Evolutionary conservation across 1,140 invertebrate genomes (phyloP).

Genomic region (Plodia interpunctella): DNA sequence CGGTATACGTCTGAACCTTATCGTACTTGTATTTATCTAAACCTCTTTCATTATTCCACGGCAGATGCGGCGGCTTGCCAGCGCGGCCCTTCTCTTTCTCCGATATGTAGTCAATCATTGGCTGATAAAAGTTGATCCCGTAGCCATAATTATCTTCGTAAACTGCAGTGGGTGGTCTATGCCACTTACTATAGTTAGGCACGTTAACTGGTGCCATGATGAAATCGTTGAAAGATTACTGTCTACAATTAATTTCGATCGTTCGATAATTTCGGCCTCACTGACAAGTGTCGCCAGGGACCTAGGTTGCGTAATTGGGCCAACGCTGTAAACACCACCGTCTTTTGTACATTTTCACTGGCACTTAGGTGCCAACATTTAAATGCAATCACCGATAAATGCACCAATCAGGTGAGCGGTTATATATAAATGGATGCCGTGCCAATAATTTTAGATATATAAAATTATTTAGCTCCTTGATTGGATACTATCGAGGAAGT

Average conservation of each 20-base stretch:
- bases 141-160: conserved; percentile 89
- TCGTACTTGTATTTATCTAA: conserved; percentile 79
- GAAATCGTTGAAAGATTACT: conserved; percentile 20
- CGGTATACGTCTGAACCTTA: conserved; percentile 79
- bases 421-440: conserved; percentile 61
- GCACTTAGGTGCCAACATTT: conserved; percentile 53
- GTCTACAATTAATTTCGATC: conserved; percentile 17
- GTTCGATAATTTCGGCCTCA: conserved; percentile 23
- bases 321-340: conserved; percentile 30
- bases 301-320: conserved; percentile 41
- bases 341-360: conserved; percentile 64
- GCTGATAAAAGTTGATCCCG: conserved; percentile 88
- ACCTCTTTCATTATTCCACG: conserved; percentile 84
- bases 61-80: conserved; percentile 80
- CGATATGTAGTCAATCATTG: conserved; percentile 89
- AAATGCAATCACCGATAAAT: conserved; percentile 41
- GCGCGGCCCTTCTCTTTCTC: conserved; percentile 71
- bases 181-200: conserved; percentile 62
- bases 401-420: conserved; percentile 53
- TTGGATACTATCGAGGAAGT: background rate
- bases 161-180: conserved; percentile 80
- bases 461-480: conserved; percentile 4
- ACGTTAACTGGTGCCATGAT: conserved; percentile 62
- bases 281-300: conserved; percentile 22
- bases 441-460: conserved; percentile 47